phyloP scores from a whole-genome alignment of 1,140 invertebrate genomes.

The Drosophila obscura region DNA sequence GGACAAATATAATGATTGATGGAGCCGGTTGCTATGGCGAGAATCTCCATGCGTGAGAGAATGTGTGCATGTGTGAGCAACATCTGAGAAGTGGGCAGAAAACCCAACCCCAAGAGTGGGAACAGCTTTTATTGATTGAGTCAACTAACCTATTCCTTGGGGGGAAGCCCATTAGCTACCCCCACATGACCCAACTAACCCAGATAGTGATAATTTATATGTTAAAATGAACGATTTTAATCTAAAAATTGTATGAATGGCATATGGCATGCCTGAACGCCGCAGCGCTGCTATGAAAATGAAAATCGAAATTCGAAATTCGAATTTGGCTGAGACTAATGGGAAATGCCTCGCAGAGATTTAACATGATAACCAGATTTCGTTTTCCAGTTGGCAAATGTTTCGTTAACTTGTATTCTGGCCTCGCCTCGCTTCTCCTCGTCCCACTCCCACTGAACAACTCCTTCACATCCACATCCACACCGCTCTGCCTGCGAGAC shows the following conservation, averaged over 20 bases:
- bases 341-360: slow-evolving; percentile 53
- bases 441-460: slow-evolving; percentile 37
- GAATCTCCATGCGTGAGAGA: slow-evolving; percentile 51
- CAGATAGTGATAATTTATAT: slow-evolving; percentile 52
- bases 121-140: slow-evolving; percentile 3
- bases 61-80: slow-evolving; percentile 5
- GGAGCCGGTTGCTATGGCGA: slow-evolving; percentile 68
- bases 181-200: slow-evolving; percentile 49
- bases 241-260: slow-evolving; percentile 6
- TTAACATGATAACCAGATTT: slow-evolving; percentile 48
- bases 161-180: slow-evolving; percentile 19
- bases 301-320: slow-evolving; percentile 17
- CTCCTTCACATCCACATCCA: slow-evolving; percentile 36
- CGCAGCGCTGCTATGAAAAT: slow-evolving; percentile 20
- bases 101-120: slow-evolving; percentile 1
- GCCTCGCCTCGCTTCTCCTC: slow-evolving; percentile 28
- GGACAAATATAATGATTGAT: slow-evolving; percentile 83
- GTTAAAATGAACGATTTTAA: slow-evolving; percentile 32
- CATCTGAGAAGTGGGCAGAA: slow-evolving; percentile 15
- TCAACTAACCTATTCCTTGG: slow-evolving; percentile 18
- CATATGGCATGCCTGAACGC: slow-evolving; percentile 27
- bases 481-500: slow-evolving; percentile 36
- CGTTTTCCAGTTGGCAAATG: slow-evolving; percentile 51
- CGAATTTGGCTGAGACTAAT: slow-evolving; percentile 37
- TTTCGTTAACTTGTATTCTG: slow-evolving; percentile 26